phyloP scores from a whole-genome alignment of 2,113 vertebrate species.

The Drymodes brunneopygia region DNA sequence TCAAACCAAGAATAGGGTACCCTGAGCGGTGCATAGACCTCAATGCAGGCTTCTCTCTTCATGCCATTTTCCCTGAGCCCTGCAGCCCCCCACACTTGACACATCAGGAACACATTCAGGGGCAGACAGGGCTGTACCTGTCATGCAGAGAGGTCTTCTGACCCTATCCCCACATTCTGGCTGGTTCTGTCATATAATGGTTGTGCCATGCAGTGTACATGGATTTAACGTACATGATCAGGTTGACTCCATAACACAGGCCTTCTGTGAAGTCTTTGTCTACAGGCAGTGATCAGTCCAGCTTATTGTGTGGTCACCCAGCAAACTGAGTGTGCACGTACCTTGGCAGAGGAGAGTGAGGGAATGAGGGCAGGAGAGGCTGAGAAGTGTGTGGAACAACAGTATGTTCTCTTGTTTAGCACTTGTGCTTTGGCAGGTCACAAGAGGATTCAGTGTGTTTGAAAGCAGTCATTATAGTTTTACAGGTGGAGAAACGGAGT shows the following conservation, averaged over 20 bases:
- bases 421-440: not conserved
- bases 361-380: not conserved
- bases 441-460: not conserved
- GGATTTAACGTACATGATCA: not conserved
- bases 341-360: not conserved
- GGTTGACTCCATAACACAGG: not conserved
- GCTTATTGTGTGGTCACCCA: not conserved
- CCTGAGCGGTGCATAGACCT: not conserved
- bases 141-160: not conserved
- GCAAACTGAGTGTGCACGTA: not conserved
- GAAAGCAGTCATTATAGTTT: not conserved
- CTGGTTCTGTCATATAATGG: not conserved
- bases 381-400: not conserved
- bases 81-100: not conserved
- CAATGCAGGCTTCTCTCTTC: not conserved
- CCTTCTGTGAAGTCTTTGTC: not conserved
- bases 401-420: not conserved
- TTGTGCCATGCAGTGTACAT: not conserved
- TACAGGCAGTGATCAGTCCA: not conserved
- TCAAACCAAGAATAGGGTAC: not conserved
- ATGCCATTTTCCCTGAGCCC: not conserved
- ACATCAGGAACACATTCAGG: not conserved
- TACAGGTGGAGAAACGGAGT: not conserved
- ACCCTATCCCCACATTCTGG: not conserved
- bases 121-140: not conserved